Evolutionary conservation across 2,888 invertebrate species (phyloP), one percentile per base, ranked within the genome.

Genomic region (Agelastica alni): DNA sequence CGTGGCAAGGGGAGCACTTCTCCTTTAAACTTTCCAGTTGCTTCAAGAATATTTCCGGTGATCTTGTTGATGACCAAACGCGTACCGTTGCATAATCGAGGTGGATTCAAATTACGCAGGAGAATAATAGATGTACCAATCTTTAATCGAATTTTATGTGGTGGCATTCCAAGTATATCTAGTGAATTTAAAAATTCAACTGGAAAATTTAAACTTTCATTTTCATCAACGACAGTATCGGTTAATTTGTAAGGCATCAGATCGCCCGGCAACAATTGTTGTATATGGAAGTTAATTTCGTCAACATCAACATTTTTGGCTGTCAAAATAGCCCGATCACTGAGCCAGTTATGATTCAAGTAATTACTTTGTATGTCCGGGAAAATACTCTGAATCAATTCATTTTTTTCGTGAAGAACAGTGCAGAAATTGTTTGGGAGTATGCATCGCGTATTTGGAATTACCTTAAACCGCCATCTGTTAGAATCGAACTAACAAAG

Each of bases 131-230:
- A 18, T 0, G 44, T 42, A 13, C 56, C 53, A 53, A 60, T 44
- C 43, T 61, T 58, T 20, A 67, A 46, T 53, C 18, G 39, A 46
- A 58, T 36, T 52, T 54, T 47, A 44, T 59, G 57, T 12, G 56
- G 49, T 54, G 58, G 51, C 44, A 60, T 48, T 20, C 56, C 58
- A 3, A 53, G 47, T 31, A 43, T 2, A 13, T 46, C 1, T 6
- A 34, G 4, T 4, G 42, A 53, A 28, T 53, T 47, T 13, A 47
- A 47, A 17, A 52, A 58, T 58, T 66, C 56, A 18, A 26, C 59
- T 56, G 63, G 58, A 54, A 56, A 61, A 36, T 60, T 61, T n/a
- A 51, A 46, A 12, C 28, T 58, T 43, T 65, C 56, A 37, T 60
- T 53, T 20, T 44, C 20, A 16, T 51, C 12, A 5, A 16, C 12